phyloP scores from a whole-genome alignment of 2,113 vertebrate genomes.

The Motacilla alba region DNA sequence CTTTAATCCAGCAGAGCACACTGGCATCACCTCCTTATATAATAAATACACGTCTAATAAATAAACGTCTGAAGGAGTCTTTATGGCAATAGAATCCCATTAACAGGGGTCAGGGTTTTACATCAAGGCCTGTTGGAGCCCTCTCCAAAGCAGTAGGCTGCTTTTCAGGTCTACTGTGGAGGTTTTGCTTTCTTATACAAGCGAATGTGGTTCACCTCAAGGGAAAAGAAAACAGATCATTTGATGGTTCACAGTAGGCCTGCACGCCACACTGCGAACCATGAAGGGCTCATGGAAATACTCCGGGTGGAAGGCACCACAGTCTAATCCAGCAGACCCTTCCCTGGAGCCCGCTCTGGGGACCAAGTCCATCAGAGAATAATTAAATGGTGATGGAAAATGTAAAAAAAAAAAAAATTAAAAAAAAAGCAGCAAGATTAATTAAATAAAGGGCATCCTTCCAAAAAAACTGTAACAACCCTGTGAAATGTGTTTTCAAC shows the following conservation, averaged over 20 bases:
- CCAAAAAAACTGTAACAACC: conserved; percentile 51
- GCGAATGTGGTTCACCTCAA: conserved; percentile 59
- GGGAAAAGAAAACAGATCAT: conserved; percentile 67
- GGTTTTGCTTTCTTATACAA: conserved; percentile 62
- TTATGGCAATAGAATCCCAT: conserved; percentile 42
- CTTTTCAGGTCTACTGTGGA: conserved; percentile 51
- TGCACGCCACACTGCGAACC: neutral
- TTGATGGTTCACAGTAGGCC: conserved; percentile 6
- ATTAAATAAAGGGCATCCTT: conserved; percentile 63
- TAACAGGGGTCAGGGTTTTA: conserved; percentile 42
- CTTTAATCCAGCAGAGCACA: conserved; percentile 39
- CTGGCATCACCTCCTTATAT: conserved; percentile 43
- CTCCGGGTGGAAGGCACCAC: conserved; percentile 11
- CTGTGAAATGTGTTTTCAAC: conserved; percentile 67
- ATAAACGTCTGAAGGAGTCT: conserved; percentile 52
- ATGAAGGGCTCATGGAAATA: conserved; percentile 42
- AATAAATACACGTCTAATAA: conserved; percentile 47
- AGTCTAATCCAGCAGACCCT: neutral
- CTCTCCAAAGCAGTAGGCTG: conserved; percentile 62
- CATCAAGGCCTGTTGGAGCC: conserved; percentile 12
- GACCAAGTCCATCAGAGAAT: conserved; percentile 1
- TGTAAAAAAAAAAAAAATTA: conserved; percentile 46
- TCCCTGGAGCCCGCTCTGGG: neutral
- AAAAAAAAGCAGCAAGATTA: conserved; percentile 52
- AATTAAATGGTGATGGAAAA: conserved; percentile 34